phyloP scores from a whole-genome alignment of 2,888 invertebrate genomes.

The Sphinx pinastri region DNA sequence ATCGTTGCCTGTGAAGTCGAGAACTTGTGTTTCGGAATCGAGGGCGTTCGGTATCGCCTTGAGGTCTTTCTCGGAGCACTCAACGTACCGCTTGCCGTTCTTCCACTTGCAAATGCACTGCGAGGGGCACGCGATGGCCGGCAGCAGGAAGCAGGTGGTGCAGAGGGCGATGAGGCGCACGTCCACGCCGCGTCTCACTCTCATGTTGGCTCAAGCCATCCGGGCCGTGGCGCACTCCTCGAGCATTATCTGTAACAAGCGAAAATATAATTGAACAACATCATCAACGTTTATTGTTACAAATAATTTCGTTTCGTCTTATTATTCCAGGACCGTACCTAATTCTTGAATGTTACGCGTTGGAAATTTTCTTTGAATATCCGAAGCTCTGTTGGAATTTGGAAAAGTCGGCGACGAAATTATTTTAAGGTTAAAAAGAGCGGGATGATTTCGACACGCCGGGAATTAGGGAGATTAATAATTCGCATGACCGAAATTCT shows the following conservation, averaged over 20 bases:
- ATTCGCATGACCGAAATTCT: slow-evolving; percentile 33
- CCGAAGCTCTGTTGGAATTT: slow-evolving; percentile 13
- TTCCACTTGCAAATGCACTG: slow-evolving; percentile 96
- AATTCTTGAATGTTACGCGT: slow-evolving; percentile 22
- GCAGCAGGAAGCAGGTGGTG: slow-evolving; percentile 74
- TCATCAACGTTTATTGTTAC: slow-evolving; percentile 33
- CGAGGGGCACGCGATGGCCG: slow-evolving; percentile 87
- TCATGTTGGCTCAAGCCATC: slow-evolving; percentile 77
- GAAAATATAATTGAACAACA: slow-evolving; percentile 36
- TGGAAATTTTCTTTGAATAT: slow-evolving; percentile 22
- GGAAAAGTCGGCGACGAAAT: slow-evolving; percentile 5
- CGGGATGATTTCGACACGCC: slow-evolving; percentile 13
- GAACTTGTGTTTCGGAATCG: slow-evolving; percentile 93
- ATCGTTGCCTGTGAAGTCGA: slow-evolving; percentile 93
- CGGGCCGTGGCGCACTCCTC: slow-evolving; percentile 50
- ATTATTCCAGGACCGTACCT: slow-evolving; percentile 26
- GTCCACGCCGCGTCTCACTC: slow-evolving; percentile 65
- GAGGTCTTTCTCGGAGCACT: slow-evolving; percentile 91
- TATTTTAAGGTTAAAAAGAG: slow-evolving; percentile 10
- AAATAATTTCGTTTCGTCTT: slow-evolving; percentile 32
- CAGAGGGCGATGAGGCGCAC: slow-evolving; percentile 76
- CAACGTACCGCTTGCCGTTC: slow-evolving; percentile 95
- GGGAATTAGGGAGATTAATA: slow-evolving; percentile 28
- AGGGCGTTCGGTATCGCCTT: slow-evolving; percentile 91
- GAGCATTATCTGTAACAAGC: slow-evolving; percentile 78